phyloP scores from a whole-genome alignment of 2,888 invertebrate species.

The Crocallis elinguaria region DNA sequence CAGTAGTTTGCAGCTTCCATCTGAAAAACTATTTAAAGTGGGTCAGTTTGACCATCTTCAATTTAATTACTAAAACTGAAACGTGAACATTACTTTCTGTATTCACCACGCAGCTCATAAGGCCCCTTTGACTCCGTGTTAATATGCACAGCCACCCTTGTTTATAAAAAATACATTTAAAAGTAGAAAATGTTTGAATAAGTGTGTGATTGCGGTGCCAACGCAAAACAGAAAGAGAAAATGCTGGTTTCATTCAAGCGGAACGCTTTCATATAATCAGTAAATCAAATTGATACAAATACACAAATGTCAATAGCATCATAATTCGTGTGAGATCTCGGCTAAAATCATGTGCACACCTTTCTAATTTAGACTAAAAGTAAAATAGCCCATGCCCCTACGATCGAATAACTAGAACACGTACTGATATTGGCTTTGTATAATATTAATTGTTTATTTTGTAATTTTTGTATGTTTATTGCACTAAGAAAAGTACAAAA shows the following conservation, averaged over 20 bases:
- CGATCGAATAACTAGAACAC: too few relatives aligned
- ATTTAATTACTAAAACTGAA: slow-evolving; percentile 3
- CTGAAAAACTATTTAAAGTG: too few relatives aligned
- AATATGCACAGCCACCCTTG: slow-evolving; percentile 64
- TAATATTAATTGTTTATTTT: too few relatives aligned
- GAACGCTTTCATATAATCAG: slow-evolving; percentile 1
- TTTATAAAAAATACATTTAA: slow-evolving; percentile 69
- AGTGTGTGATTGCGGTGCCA: slow-evolving; percentile 77
- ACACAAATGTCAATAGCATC: too few relatives aligned
- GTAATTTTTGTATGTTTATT: too few relatives aligned
- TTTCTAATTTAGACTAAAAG: too few relatives aligned
- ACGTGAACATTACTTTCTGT: slow-evolving; percentile 1
- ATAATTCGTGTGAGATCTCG: too few relatives aligned
- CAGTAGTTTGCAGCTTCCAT: too few relatives aligned
- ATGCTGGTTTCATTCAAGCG: slow-evolving; percentile 17
- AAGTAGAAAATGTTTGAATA: slow-evolving; percentile 76
- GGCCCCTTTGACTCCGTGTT: slow-evolving; percentile 59
- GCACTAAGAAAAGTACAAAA: too few relatives aligned
- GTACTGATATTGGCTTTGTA: too few relatives aligned
- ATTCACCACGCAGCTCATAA: slow-evolving; percentile 27
- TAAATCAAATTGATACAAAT: neutral
- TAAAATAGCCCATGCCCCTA: too few relatives aligned
- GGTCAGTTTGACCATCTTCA: neutral
- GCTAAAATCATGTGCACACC: too few relatives aligned
- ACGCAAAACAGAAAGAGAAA: slow-evolving; percentile 31